Evolutionary conservation across 2,113 vertebrate species (phyloP), one percentile per base, ranked within the genome.

Genomic region (Laticauda laticaudata): DNA sequence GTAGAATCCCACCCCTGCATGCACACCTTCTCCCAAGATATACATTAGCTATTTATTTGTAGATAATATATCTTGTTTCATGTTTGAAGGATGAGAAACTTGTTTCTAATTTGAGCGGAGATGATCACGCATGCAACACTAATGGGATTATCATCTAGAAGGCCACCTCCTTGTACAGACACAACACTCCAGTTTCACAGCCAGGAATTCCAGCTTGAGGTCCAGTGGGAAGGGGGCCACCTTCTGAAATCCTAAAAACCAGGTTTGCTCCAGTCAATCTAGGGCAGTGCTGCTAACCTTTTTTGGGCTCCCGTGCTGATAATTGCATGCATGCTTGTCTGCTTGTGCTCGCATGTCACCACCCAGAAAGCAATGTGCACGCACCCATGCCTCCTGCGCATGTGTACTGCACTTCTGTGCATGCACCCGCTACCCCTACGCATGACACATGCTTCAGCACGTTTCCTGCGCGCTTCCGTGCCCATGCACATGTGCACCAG

Each of bases 381-480:
- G 8, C 8, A 8, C 8, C 8, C 48, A 10, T 51, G 48, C 48
- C 8, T 51, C 48, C 7, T 51, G 4, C 45, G 45, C 45, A 45
- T 45, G 45, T 4, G 45, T 3, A 45, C 4, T 0, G 8, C 7
- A 51, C 48, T 51, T 51, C 48, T 51, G 48, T 9, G 48, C 48
- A 51, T 51, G 48, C 48, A 51, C 48, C 48, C 7, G 0, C 48
- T 51, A 51, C 1, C 8, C 48, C 48, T 51, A 51, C 0, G 48
- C 48, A 8, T 51, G 48, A 1, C 7, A 7, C 48, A 51, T 51
- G 48, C 1, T 51, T 51, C 1, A 1, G 48, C 48, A 9, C 48
- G 7, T 51, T 1, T 51, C 48, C 8, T 51, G 48, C 0, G 48
- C 0, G 8, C 48, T 51, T 8, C 8, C 48, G 1, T 0, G 8